Conservation (phyloP, 2,888 invertebrate species). For the Cantharis rufa region DNA sequence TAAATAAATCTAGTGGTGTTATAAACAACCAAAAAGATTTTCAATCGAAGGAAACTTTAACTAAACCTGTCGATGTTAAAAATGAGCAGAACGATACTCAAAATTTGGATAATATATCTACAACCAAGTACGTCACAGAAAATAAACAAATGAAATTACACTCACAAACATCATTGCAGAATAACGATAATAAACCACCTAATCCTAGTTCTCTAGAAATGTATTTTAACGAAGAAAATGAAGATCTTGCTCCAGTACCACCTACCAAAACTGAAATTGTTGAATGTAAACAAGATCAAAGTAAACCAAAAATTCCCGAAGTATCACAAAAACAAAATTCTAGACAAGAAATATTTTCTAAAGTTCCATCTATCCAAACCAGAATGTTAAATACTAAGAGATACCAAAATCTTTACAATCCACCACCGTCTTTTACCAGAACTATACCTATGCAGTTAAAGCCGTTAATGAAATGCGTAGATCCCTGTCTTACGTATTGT, state of each 20-base stretch:
- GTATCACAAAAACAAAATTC: slow-evolving; percentile 28
- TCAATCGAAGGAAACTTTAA: not conserved
- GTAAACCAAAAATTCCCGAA: not conserved
- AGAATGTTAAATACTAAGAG: slow-evolving; percentile 25
- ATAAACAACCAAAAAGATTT: not conserved
- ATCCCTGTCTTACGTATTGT: not conserved
- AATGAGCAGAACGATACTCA: not conserved
- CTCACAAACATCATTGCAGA: not conserved
- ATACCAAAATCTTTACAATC: not conserved
- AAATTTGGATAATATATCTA: not conserved
- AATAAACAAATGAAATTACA: not conserved
- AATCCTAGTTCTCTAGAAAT: not conserved
- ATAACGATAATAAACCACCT: not conserved
- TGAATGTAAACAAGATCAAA: not conserved
- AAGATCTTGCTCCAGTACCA: not conserved
- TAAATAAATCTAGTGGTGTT: not conserved
- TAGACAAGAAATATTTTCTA: slow-evolving; percentile 21
- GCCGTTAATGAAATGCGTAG: not conserved
- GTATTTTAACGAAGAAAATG: not conserved
- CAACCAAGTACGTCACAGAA: not conserved
- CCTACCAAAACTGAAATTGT: not conserved
- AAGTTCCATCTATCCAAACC: slow-evolving; percentile 24
- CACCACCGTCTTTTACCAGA: slow-evolving; percentile 8
- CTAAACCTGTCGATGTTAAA: not conserved
- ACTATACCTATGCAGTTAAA: not conserved